These are phyloP conservation scores for Chrysopa pallens DNA, from an alignment of 1,140 invertebrate species.

Conservation along the genomic window DNA sequence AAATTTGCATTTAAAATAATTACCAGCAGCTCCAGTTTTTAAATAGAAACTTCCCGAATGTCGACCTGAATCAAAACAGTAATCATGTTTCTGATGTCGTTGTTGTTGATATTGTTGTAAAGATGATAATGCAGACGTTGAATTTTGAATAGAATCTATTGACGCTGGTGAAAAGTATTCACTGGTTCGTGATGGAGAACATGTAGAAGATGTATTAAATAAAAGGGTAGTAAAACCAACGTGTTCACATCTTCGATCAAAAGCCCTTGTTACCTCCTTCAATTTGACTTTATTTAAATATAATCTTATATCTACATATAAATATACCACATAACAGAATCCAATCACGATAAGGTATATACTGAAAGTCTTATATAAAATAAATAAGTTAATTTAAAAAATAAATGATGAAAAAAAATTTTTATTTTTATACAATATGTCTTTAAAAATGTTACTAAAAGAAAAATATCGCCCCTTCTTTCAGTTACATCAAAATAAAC, in stretches of 20 bases:
- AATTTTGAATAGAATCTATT: background rate
- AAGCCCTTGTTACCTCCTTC: background rate
- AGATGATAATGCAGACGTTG: background rate
- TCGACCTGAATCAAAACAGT: slow-evolving; percentile 39
- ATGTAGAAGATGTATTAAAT: slow-evolving; percentile 17
- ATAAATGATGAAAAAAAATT: no score
- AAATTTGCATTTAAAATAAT: slow-evolving; percentile 5
- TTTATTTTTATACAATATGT: no score
- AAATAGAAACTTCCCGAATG: slow-evolving; percentile 55
- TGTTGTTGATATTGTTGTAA: slow-evolving; percentile 13
- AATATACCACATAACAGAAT: slow-evolving; percentile 35
- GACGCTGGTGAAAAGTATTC: background rate
- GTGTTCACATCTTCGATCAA: background rate
- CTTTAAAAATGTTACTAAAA: no score
- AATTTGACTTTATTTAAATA: slow-evolving; percentile 30
- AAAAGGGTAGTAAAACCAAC: slow-evolving; percentile 9
- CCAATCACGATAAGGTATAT: slow-evolving; percentile 34
- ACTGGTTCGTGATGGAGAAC: slow-evolving; percentile 13
- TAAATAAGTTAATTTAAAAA: slow-evolving; percentile 15
- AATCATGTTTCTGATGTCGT: slow-evolving; percentile 22
- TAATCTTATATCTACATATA: slow-evolving; percentile 37
- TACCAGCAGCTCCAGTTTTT: slow-evolving; percentile 52
- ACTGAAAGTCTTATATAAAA: slow-evolving; percentile 28
- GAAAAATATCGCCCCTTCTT: no score
- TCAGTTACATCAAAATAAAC: no score